These are phyloP conservation scores for Synergus gifuensis DNA, from an alignment of 2,888 invertebrate genomes.

Conservation along the genomic window DNA sequence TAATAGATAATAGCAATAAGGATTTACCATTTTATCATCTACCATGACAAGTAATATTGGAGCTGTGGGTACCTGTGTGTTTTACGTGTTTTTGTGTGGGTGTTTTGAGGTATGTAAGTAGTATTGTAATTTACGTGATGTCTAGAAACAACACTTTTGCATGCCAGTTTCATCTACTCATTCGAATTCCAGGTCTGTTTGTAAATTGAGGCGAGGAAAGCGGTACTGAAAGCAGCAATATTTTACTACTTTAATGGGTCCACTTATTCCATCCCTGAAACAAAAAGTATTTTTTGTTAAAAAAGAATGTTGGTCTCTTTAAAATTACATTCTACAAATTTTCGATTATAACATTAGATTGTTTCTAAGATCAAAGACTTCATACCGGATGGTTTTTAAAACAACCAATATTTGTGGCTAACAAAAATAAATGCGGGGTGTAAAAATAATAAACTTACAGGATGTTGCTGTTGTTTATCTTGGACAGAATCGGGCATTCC, in stretches of 20 bases:
- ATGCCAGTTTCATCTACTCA: conserved; percentile 62
- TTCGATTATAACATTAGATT: conserved; percentile 16
- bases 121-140: conserved; percentile 64
- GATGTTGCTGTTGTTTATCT: conserved; percentile 72
- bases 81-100: conserved; percentile 58
- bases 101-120: conserved; percentile 51
- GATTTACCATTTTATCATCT: conserved; percentile 74
- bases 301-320: neutral
- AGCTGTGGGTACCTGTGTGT: conserved; percentile 41
- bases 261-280: conserved; percentile 81
- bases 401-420: too few relatives aligned
- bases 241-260: conserved; percentile 72
- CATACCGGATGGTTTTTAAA: too few relatives aligned
- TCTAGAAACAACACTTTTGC: conserved; percentile 65
- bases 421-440: neutral
- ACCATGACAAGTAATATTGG: conserved; percentile 75
- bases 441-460: conserved; percentile 61
- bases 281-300: conserved; percentile 49
- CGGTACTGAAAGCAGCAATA: conserved; percentile 49
- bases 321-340: conserved; percentile 3
- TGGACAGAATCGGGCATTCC: conserved; percentile 73
- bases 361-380: too few relatives aligned
- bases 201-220: conserved; percentile 58
- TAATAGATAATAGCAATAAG: conserved; percentile 74
- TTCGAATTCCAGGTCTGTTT: conserved; percentile 62